Evolutionary conservation across 1,140 invertebrate species (phyloP), one percentile per base, ranked within the genome.

Genomic region (Kradibia gibbosae): DNA sequence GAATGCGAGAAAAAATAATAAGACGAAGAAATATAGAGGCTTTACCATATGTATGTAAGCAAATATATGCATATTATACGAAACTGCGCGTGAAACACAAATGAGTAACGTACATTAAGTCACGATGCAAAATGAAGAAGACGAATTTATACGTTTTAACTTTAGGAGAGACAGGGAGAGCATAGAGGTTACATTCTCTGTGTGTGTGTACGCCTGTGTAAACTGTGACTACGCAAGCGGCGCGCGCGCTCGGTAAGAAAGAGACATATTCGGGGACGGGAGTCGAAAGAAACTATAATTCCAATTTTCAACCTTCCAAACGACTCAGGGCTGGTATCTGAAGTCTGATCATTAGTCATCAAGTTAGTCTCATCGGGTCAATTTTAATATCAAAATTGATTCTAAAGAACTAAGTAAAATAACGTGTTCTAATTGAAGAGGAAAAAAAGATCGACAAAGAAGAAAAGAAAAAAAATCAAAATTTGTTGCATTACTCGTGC

Each of bases 101-200:
- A 39, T 67, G 36, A 67, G 62, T 67, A 67, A 36, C 34, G 36
- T 17, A 65, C 8, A 34, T 39, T 17, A n/a, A 67, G 20, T 36
- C 25, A 36, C 34, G 7, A 13, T 36, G 11, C 34, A 39, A 39
- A 67, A 20, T 13, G 36, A 67, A 8, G 39, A 39, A 39, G 17
- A 22, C 0, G n/a, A 36, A 22, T 36, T 39, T 22, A 67, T 0
- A 10, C 13, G 39, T 39, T 8, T 8, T 13, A 17, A 39, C 8
- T n/a, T 15, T 3, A 39, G 39, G 62, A 67, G 13, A 65, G 34
- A 39, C 4, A 67, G 17, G 34, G 50, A 39, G 34, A 39, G n/a
- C n/a, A 39, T 67, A 67, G 39, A 67, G 20, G 62, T 36, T 36
- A 73, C 25, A 31, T 73, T 7, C n/a, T n/a, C n/a, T n/a, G n/a